phyloP scores from a whole-genome alignment of 2,888 invertebrate genomes.

The Zaprionus obscuricornis region DNA sequence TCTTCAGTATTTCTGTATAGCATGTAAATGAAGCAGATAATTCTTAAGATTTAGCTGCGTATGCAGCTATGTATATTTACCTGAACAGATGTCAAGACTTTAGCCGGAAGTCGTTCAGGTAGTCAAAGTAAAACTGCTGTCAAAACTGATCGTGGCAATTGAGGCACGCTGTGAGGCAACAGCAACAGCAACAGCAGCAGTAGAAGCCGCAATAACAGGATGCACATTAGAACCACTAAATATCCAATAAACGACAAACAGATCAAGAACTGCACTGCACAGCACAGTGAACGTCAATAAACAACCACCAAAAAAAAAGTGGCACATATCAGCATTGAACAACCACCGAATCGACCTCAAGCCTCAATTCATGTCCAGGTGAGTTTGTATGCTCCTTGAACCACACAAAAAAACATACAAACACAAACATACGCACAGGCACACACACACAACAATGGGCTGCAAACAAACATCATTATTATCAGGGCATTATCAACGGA shows the following conservation, averaged over 20 bases:
- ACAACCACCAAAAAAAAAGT: conserved; percentile 27
- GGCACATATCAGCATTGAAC: conserved; percentile 5
- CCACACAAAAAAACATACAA: conserved; percentile 5
- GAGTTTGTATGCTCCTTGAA: conserved; percentile 23
- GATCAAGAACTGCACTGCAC: neutral
- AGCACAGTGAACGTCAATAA: conserved; percentile 12
- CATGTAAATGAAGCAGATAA: conserved; percentile 10
- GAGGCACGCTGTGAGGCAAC: conserved; percentile 33
- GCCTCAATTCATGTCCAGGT: conserved; percentile 33
- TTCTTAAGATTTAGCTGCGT: conserved; percentile 10
- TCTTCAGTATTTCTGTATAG: neutral
- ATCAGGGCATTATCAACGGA: conserved; percentile 66
- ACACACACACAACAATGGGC: conserved; percentile 1
- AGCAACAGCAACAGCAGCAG: conserved; percentile 1
- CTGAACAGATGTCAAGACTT: conserved; percentile 36
- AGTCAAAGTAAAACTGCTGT: conserved; percentile 25
- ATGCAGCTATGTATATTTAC: conserved; percentile 12
- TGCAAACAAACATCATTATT: conserved; percentile 43
- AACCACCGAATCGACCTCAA: conserved; percentile 48
- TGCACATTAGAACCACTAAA: conserved; percentile 73
- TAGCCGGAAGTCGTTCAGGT: conserved; percentile 71
- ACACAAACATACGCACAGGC: too few relatives aligned
- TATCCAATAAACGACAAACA: conserved; percentile 45
- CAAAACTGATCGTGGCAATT: neutral
- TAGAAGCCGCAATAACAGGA: too few relatives aligned